Evolutionary conservation across 2,113 vertebrate species (phyloP).

Genomic region (Manacus vitellinus): DNA sequence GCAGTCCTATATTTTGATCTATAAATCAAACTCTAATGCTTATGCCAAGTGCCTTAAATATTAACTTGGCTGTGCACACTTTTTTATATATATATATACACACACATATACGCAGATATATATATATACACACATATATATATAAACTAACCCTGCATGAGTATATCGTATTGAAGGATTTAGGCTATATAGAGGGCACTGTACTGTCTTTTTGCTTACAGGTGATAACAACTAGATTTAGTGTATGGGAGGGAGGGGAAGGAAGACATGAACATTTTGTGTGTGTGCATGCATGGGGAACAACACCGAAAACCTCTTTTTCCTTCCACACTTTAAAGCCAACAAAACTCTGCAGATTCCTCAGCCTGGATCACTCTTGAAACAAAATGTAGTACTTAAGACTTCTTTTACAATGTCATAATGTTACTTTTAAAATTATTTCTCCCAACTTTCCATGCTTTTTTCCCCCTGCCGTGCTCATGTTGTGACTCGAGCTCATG

Average conservation of each 20-base stretch:
- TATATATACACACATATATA: neutral
- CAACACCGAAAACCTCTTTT: neutral
- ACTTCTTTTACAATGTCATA: neutral
- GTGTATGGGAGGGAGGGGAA: neutral
- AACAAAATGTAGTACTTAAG: neutral
- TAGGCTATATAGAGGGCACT: neutral
- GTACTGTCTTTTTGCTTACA: neutral
- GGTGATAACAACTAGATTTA: neutral
- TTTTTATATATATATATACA: neutral
- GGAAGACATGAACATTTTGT: neutral
- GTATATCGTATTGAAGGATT: neutral
- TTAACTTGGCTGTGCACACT: neutral
- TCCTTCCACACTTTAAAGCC: neutral
- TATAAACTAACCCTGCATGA: neutral
- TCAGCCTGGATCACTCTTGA: neutral
- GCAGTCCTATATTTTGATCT: neutral
- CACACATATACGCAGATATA: too few species aligned
- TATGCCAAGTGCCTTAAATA: conserved; percentile 14
- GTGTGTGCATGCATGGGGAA: neutral
- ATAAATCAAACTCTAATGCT: neutral
- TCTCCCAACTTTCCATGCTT: neutral
- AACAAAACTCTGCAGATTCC: neutral
- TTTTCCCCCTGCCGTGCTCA: neutral
- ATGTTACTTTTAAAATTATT: neutral
- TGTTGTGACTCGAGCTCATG: neutral